A percentile compares a stretch with the other conserved stretches of the same genome.
These are phyloP conservation scores for Oreocharis arfaki DNA, from an alignment of 2,113 vertebrate species.

Conservation along the genomic window DNA sequence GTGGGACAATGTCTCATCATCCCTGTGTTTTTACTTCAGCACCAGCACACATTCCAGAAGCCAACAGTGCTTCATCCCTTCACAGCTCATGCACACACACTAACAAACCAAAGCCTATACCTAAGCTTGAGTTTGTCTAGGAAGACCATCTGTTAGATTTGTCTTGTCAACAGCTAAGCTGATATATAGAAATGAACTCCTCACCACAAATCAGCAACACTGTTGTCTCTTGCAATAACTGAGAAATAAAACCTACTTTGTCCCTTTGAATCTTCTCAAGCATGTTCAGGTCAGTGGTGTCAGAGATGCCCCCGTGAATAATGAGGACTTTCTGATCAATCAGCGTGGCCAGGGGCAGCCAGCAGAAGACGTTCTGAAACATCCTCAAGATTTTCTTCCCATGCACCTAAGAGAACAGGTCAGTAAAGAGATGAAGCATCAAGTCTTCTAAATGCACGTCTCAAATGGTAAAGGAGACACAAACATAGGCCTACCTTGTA, in stretches of 20 bases:
- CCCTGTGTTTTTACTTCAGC: background rate
- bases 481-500: constrained; percentile 76
- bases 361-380: constrained; percentile 89
- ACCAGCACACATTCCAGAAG: background rate
- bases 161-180: background rate
- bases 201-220: background rate
- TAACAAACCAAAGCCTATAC: background rate
- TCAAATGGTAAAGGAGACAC: background rate
- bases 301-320: constrained; percentile 88
- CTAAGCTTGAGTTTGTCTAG: background rate
- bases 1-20: background rate
- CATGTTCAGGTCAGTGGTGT: constrained; percentile 81
- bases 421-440: background rate
- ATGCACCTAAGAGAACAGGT: constrained; percentile 72
- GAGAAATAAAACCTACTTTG: constrained; percentile 73
- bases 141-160: background rate
- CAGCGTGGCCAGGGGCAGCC: constrained; percentile 87
- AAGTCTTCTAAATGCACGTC: background rate
- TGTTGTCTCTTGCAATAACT: background rate
- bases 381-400: constrained; percentile 87
- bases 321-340: constrained; percentile 89
- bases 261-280: constrained; percentile 81
- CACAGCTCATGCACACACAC: background rate
- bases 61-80: background rate
- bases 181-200: background rate